Percentiles rank a stretch among this genome's conserved stretches.
phyloP scores from a whole-genome alignment of 2,888 invertebrate genomes.

The Thereva unica region DNA sequence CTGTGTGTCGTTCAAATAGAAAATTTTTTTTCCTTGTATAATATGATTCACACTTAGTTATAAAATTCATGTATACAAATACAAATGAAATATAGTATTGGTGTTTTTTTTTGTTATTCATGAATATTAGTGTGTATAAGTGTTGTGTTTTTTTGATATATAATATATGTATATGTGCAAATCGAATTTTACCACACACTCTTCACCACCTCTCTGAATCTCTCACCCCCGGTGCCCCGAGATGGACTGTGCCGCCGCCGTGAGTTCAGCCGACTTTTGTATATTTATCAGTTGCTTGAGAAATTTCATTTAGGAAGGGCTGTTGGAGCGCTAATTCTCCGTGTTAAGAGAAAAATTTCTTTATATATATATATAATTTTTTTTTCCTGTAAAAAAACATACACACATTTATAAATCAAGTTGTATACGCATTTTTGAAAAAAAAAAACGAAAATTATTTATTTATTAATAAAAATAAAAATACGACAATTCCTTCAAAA shows the following conservation, averaged over 20 bases:
- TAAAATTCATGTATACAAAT: too few species aligned
- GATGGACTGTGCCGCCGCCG: slow-evolving; percentile 41
- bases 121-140: too few species aligned
- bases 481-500: slow-evolving; percentile 16
- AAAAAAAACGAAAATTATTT: slow-evolving; percentile 19
- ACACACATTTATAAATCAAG: slow-evolving; percentile 29
- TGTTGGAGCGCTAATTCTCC: slow-evolving; percentile 32
- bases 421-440: slow-evolving; percentile 10
- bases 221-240: slow-evolving; percentile 20
- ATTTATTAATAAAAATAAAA: slow-evolving; percentile 22
- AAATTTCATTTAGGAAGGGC: slow-evolving; percentile 42
- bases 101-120: too few species aligned
- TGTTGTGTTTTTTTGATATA: too few species aligned
- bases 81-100: too few species aligned
- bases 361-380: slow-evolving; percentile 33
- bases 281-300: slow-evolving; percentile 44
- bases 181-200: slow-evolving; percentile 1
- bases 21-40: too few species aligned
- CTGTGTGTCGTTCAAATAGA: too few species aligned
- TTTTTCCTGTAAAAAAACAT: slow-evolving; percentile 12
- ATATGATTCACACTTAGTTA: too few species aligned
- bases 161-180: too few species aligned
- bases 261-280: slow-evolving; percentile 39
- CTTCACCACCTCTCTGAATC: neutral
- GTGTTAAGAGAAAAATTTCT: slow-evolving; percentile 26